Conservation (phyloP, 2,113 vertebrate species). For the Oplegnathus fasciatus region DNA sequence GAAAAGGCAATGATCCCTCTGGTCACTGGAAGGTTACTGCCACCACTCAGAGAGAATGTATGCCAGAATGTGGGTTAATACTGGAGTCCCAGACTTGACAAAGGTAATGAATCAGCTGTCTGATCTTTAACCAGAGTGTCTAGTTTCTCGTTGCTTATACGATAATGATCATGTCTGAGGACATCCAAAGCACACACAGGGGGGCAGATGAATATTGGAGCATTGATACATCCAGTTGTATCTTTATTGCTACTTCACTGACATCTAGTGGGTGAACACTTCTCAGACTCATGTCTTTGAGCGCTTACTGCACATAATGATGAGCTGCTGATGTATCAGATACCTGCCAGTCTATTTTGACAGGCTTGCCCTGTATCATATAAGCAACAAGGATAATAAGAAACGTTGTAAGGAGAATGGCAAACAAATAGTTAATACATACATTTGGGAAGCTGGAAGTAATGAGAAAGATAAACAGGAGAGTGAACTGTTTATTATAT, state of each 20-base stretch:
- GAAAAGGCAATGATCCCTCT: too few species aligned
- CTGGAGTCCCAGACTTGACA: too few species aligned
- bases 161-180: not conserved
- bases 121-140: not conserved
- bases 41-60: too few species aligned
- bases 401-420: not conserved
- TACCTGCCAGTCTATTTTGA: not conserved
- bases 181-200: not conserved
- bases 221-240: not conserved
- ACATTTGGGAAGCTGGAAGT: not conserved
- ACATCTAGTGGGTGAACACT: slow-evolving; percentile 9
- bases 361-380: not conserved
- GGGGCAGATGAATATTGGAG: not conserved
- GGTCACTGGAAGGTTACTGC: not conserved
- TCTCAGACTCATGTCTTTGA: not conserved
- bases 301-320: not conserved
- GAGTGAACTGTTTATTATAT: too few species aligned
- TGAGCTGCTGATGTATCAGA: not conserved
- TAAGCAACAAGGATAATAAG: not conserved
- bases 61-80: too few species aligned
- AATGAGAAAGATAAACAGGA: not conserved
- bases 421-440: not conserved
- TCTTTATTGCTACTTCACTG: not conserved
- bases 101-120: too few species aligned
- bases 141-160: not conserved